Evolutionary conservation across 2,888 invertebrate genomes (phyloP), one percentile per base, ranked within the genome.

Genomic region (Beris morrisii): DNA sequence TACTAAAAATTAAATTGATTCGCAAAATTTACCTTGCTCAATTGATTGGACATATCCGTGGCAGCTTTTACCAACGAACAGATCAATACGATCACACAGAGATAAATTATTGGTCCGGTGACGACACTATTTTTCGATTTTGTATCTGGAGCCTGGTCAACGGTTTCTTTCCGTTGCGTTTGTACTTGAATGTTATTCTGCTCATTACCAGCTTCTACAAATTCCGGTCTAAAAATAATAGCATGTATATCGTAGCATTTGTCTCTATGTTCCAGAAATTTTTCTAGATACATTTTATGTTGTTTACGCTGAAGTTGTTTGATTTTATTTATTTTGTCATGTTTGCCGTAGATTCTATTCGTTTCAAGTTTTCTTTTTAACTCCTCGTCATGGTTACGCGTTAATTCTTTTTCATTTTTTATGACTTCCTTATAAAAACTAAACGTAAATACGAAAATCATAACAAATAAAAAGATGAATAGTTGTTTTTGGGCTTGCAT

Each of bases 31-130:
- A 80, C 80, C 75, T 75, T 74, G 69, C 77, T 79, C 70, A 78
- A 79, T 70, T 80, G 80, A 65, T 80, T 79, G 69, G 79, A 78
- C 12, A 80, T 78, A 70, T 80, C 80, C 0, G 78, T 76, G n/a
- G 78, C 77, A 4, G 80, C 79, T 66, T 77, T 79, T 1, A 80
- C 67, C 28, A 80, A 69, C 52, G 80, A 74, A 71, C 77, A 78
- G 52, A 80, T 74, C 66, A 80, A 76, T 1, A 79, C 77, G 64
- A 79, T 69, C 4, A 80, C 77, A 72, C 80, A 79, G 4, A 80
- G 70, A 73, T 80, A 80, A 52, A 79, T 78, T 5, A 79, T 78
- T 32, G 78, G 77, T 67, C 77, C 79, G 4, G 67, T 54, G n/a
- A 66, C 55, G 6, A 58, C 63, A 52, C 57, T 48, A 32, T 63